Evolutionary conservation across 2,888 invertebrate genomes (phyloP).

Genomic region (Ferdinandea cuprea): DNA sequence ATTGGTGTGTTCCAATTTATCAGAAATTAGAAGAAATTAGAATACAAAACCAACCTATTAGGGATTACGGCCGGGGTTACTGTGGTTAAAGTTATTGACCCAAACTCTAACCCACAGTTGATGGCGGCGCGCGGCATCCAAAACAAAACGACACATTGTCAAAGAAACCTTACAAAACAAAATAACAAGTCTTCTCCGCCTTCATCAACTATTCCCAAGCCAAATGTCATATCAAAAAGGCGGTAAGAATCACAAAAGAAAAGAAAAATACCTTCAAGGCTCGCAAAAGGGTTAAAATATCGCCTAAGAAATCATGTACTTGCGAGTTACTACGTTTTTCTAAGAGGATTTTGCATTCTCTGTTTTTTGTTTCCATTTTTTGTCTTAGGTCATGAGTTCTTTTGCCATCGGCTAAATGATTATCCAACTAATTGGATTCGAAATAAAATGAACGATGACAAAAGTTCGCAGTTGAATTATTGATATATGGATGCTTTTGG

Average conservation of each 20-base stretch:
- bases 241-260: not conserved
- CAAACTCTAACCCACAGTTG: slow-evolving; percentile 29
- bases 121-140: slow-evolving; percentile 2
- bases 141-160: slow-evolving; percentile 9
- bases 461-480: not conserved
- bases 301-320: slow-evolving; percentile 37
- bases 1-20: slow-evolving; percentile 54
- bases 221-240: slow-evolving; percentile 7
- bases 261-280: slow-evolving; percentile 40
- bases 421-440: slow-evolving; percentile 65
- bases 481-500: not conserved
- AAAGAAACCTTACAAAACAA: slow-evolving; percentile 53
- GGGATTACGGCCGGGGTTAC: slow-evolving; percentile 62
- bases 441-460: not conserved
- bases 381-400: not conserved
- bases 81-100: slow-evolving; percentile 60
- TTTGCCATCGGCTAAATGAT: slow-evolving; percentile 4
- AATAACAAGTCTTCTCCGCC: slow-evolving; percentile 6
- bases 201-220: slow-evolving; percentile 42
- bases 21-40: not conserved
- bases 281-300: slow-evolving; percentile 34
- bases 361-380: slow-evolving; percentile 1
- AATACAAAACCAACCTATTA: not conserved
- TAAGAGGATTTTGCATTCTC: not conserved
- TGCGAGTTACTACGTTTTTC: slow-evolving; percentile 43